Conservation (phyloP, 1,140 invertebrate genomes). For the Bombus terrestris region DNA sequence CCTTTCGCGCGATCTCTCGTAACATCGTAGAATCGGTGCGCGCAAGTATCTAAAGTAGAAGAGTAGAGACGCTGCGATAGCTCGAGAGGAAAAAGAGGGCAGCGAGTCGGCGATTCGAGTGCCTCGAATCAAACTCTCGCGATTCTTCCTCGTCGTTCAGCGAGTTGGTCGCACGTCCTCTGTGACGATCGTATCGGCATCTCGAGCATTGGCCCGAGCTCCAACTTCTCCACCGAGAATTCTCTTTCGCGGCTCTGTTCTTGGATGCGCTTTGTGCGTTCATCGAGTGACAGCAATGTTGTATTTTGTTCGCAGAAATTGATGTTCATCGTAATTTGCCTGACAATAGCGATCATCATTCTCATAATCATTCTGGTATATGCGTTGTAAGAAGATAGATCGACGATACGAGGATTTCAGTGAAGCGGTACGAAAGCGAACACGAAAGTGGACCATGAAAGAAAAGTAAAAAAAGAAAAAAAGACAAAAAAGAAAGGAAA, state of each 20-base stretch:
- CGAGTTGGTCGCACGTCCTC: too few species aligned
- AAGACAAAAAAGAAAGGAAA: not conserved
- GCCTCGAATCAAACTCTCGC: too few species aligned
- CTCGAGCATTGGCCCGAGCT: not conserved
- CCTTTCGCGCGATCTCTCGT: not conserved
- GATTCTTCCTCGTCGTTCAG: not conserved
- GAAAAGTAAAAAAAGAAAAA: not conserved
- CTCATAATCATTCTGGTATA: constrained; percentile 88
- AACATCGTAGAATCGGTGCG: not conserved
- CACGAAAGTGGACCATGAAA: constrained; percentile 1
- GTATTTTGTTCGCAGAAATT: constrained; percentile 92
- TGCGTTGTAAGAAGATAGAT: constrained; percentile 28
- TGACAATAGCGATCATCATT: constrained; percentile 88
- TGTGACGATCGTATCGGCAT: too few species aligned
- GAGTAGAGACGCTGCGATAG: too few species aligned
- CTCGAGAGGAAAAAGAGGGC: too few species aligned
- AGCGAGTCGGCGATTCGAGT: not conserved
- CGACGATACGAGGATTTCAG: not conserved
- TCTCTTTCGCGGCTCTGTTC: not conserved
- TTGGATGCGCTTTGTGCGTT: not conserved
- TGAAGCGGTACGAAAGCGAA: not conserved
- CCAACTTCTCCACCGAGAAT: not conserved
- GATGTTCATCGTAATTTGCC: constrained; percentile 91
- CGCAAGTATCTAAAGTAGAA: too few species aligned
- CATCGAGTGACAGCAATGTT: constrained; percentile 32